phyloP scores from a whole-genome alignment of 1,140 invertebrate species.

The Drosophila nebulosa region DNA sequence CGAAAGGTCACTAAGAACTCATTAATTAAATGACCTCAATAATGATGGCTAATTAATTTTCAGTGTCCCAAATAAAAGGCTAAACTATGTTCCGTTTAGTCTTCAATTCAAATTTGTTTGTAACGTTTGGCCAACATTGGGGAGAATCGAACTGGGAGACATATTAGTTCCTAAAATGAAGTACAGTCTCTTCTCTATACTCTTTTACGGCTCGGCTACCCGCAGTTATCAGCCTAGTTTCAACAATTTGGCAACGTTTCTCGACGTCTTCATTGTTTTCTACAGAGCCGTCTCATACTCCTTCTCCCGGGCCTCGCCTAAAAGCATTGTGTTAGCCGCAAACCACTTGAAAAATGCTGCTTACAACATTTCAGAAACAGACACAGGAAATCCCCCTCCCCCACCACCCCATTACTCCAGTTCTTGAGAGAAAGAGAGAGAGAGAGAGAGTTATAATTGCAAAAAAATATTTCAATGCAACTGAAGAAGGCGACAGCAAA shows the following conservation, averaged over 20 bases:
- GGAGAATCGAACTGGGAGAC: no score
- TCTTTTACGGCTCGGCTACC: neutral
- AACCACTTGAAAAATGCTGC: slow-evolving; percentile 51
- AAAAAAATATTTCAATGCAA: slow-evolving; percentile 52
- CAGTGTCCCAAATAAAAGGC: no score
- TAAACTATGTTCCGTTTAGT: no score
- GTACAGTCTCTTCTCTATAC: neutral
- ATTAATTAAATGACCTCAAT: neutral
- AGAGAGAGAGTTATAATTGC: slow-evolving; percentile 57
- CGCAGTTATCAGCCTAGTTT: slow-evolving; percentile 58
- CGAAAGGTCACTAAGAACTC: neutral
- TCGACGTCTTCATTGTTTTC: slow-evolving; percentile 4
- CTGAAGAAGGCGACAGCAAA: neutral
- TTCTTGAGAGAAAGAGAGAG: slow-evolving; percentile 13
- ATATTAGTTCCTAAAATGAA: no score
- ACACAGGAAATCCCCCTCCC: slow-evolving; percentile 15
- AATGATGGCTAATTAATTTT: neutral
- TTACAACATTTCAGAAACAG: slow-evolving; percentile 60
- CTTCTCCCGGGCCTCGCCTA: neutral
- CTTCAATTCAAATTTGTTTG: no score
- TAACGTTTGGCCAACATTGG: no score
- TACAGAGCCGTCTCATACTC: slow-evolving; percentile 4
- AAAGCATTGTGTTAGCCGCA: slow-evolving; percentile 42
- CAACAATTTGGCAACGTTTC: slow-evolving; percentile 42
- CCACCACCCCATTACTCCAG: slow-evolving; percentile 8